Percentiles rank a stretch among this genome's conserved stretches.
Conservation (phyloP, 2,797 vertebrate species). For the Nyctibius grandis region DNA sequence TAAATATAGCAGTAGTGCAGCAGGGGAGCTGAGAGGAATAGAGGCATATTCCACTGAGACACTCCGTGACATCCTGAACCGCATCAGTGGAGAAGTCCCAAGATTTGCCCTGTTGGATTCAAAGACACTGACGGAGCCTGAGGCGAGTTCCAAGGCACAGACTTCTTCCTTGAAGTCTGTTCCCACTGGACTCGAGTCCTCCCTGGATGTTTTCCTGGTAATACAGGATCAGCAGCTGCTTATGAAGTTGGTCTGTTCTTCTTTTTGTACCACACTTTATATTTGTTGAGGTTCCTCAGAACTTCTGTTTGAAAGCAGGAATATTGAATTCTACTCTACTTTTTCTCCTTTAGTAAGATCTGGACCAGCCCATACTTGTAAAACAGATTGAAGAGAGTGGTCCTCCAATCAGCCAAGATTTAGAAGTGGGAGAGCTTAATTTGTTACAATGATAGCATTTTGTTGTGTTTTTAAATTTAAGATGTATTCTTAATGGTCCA, state of each 20-base stretch:
- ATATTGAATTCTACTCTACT: not conserved
- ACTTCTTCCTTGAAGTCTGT: not conserved
- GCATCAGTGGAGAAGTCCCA: not conserved
- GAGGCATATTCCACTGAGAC: not conserved
- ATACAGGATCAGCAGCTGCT: not conserved
- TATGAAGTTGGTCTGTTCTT: not conserved
- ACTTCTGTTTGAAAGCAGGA: not conserved
- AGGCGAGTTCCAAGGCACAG: not conserved
- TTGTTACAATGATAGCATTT: not conserved
- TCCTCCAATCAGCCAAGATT: not conserved
- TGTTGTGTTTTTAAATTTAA: not conserved
- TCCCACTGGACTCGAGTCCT: not conserved
- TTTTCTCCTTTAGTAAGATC: not conserved
- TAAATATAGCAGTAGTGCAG: not conserved
- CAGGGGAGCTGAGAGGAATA: not conserved
- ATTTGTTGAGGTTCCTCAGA: not conserved
- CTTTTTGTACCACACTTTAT: not conserved
- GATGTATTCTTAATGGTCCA: not conserved
- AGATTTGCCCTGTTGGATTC: not conserved
- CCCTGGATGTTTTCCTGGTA: not conserved
- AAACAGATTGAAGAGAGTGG: not conserved
- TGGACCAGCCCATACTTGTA: not conserved
- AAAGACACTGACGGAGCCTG: not conserved
- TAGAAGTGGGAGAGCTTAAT: not conserved
- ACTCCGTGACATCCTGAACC: not conserved